phyloP scores from a whole-genome alignment of 92 coral and sea anemone genomes.

The Parazoanthus darwini region DNA sequence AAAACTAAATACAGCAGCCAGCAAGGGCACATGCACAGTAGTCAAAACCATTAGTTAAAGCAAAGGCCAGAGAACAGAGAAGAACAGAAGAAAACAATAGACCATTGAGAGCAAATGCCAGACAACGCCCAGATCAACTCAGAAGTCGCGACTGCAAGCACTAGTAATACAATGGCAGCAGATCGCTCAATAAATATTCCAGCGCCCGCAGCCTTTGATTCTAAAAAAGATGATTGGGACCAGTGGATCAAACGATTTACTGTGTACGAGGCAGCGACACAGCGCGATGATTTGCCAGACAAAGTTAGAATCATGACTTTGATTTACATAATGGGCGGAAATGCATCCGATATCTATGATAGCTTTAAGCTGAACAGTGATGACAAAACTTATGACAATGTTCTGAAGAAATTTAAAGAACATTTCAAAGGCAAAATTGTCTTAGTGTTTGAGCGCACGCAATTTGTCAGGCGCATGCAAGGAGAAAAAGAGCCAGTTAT shows the following conservation, averaged over 20 bases:
- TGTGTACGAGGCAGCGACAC: conserved; percentile 16
- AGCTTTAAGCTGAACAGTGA: conserved; percentile 33
- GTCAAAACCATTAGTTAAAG: conserved; percentile 1
- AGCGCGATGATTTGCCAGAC: conserved; percentile 14
- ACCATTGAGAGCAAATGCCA: conserved; percentile 8
- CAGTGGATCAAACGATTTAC: background rate
- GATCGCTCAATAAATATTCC: conserved; percentile 22
- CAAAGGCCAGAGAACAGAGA: conserved; percentile 7
- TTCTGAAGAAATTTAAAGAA: conserved; percentile 44
- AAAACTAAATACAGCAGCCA: conserved; percentile 13
- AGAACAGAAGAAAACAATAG: conserved; percentile 6
- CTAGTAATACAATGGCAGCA: conserved; percentile 12
- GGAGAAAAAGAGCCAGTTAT: conserved; percentile 43
- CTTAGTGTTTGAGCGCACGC: conserved; percentile 32
- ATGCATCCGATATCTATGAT: conserved; percentile 28
- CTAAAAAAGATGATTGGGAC: background rate
- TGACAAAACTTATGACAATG: conserved; percentile 26
- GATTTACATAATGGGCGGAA: conserved; percentile 32
- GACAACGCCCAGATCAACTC: conserved; percentile 19
- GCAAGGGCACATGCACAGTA: background rate
- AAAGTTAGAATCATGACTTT: conserved; percentile 20
- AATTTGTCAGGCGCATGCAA: conserved; percentile 34
- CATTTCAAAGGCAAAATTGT: conserved; percentile 32
- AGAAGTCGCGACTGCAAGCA: conserved; percentile 3
- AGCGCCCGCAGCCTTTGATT: conserved; percentile 17